A percentile compares a stretch with the other conserved stretches of the same genome.
Evolutionary conservation across 2,113 vertebrate genomes (phyloP).

Genomic region (Heteronetta atricapilla): DNA sequence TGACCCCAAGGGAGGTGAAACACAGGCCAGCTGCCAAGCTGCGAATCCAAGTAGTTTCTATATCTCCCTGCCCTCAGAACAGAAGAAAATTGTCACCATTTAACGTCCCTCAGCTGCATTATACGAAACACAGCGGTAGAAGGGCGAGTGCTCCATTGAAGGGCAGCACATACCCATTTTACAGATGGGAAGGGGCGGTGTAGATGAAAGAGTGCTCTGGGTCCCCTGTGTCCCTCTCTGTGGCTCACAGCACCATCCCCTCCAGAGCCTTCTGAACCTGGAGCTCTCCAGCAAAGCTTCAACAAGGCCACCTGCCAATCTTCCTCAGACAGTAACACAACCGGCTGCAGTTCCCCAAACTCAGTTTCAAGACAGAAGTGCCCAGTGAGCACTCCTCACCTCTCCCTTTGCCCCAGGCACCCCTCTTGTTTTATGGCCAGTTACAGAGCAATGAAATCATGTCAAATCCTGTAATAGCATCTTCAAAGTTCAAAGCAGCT

Average conservation of each 20-base stretch:
- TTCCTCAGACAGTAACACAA: no score
- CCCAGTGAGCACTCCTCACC: no score
- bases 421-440: not conserved
- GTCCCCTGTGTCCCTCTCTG: not conserved
- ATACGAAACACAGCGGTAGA: not conserved
- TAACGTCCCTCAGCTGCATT: not conserved
- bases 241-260: not conserved
- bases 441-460: not conserved
- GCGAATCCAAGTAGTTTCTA: not conserved
- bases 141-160: not conserved
- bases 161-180: rapidly evolving
- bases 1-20: not conserved
- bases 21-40: not conserved
- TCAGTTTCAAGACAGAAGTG: no score
- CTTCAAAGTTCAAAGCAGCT: not conserved
- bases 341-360: no score
- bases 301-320: no score
- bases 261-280: not conserved
- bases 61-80: not conserved
- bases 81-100: not conserved
- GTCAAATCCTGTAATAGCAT: not conserved
- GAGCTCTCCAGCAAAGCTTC: not conserved
- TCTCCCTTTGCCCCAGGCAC: no score
- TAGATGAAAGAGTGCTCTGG: not conserved
- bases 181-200: not conserved